phyloP scores from a whole-genome alignment of 2,797 vertebrate species.

The Lacerta bilineata region DNA sequence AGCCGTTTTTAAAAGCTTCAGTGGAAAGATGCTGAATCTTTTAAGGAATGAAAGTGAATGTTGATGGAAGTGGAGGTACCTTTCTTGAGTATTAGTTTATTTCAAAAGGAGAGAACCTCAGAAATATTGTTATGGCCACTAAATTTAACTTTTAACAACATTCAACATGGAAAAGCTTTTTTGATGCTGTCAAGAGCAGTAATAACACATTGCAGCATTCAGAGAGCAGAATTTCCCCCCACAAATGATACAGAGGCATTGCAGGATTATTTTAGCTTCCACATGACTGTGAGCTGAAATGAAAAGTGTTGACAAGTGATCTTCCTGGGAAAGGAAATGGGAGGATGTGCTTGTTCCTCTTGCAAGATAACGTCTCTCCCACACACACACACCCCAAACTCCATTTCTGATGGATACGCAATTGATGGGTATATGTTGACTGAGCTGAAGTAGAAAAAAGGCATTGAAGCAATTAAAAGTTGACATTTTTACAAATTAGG shows the following conservation, averaged over 20 bases:
- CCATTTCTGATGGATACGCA: background rate
- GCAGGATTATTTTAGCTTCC: background rate
- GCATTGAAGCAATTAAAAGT: background rate
- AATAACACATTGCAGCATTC: background rate
- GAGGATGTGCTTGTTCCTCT: background rate
- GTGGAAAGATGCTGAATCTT: background rate
- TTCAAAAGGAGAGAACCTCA: background rate
- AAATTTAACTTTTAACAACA: background rate
- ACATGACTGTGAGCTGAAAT: background rate
- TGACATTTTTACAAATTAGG: background rate
- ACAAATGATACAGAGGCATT: background rate
- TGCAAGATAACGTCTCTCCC: no score
- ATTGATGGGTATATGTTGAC: background rate
- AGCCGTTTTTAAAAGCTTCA: background rate
- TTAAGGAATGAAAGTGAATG: background rate
- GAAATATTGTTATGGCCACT: background rate
- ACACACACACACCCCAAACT: no score
- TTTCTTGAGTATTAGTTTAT: background rate
- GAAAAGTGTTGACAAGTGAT: background rate
- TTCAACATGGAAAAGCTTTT: background rate
- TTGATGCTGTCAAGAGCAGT: background rate
- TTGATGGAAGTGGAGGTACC: background rate
- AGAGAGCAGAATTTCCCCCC: background rate
- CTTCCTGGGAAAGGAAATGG: conserved; percentile 10
- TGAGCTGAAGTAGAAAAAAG: background rate